Evolutionary conservation across 2,888 invertebrate species (phyloP).

Genomic region (Apodemia mormo): DNA sequence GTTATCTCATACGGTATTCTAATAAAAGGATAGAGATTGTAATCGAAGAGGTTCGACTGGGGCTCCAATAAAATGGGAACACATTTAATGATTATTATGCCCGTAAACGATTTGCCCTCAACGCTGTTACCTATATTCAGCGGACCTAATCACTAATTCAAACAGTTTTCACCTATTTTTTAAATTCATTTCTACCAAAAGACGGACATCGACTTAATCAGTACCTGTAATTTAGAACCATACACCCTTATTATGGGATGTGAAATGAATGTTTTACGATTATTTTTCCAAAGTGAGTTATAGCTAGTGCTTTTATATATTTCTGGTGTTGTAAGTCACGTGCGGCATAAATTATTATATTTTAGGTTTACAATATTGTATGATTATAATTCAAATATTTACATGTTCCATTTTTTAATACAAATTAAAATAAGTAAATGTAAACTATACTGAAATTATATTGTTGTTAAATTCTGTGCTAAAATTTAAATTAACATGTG

Average conservation of each 20-base stretch:
- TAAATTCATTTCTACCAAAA: constrained; percentile 37
- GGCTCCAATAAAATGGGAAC: constrained; percentile 74
- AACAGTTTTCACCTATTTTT: constrained; percentile 65
- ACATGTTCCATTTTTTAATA: too few species aligned
- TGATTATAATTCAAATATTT: too few species aligned
- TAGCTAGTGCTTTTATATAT: neutral
- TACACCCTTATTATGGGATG: constrained; percentile 9
- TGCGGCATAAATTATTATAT: neutral
- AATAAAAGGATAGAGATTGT: constrained; percentile 76
- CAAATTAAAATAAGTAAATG: too few species aligned
- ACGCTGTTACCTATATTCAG: constrained; percentile 60
- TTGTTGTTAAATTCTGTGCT: too few species aligned
- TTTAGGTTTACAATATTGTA: too few species aligned
- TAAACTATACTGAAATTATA: too few species aligned
- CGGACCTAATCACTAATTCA: constrained; percentile 59
- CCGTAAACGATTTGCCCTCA: constrained; percentile 70
- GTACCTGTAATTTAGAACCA: constrained; percentile 24
- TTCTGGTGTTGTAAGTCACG: neutral
- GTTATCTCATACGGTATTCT: constrained; percentile 47
- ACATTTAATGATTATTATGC: constrained; percentile 78
- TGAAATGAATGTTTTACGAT: constrained; percentile 14
- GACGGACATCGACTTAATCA: constrained; percentile 25
- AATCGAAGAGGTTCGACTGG: constrained; percentile 70
- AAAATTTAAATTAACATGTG: too few species aligned
- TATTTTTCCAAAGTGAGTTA: constrained; percentile 2